Evolutionary conservation across 2,113 vertebrate species (phyloP).

Genomic region (Rhinichthys klamathensis): DNA sequence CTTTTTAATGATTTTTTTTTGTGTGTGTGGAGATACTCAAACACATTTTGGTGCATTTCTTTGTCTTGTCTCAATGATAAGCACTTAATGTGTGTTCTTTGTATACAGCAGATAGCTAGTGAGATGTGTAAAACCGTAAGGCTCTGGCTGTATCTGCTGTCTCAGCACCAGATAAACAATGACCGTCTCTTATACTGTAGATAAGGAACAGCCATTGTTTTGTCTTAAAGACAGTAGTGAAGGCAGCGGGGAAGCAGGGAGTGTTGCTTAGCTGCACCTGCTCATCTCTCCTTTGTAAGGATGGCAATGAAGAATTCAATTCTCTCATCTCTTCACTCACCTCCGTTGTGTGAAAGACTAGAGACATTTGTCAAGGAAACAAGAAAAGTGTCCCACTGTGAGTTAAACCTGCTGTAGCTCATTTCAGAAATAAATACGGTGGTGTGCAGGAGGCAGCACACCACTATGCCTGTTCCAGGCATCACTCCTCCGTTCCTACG

Average conservation of each 20-base stretch:
- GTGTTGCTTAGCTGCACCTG: constrained; percentile 18
- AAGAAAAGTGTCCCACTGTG: constrained; percentile 51
- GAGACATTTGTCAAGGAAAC: constrained; percentile 57
- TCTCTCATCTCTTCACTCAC: constrained; percentile 27
- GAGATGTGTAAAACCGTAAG: not conserved
- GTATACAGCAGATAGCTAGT: constrained; percentile 5
- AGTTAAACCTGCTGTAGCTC: constrained; percentile 65
- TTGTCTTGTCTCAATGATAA: constrained; percentile 18
- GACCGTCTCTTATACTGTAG: not conserved
- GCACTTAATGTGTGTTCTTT: not conserved
- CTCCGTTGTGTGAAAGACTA: constrained; percentile 3
- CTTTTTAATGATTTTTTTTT: too few relatives aligned
- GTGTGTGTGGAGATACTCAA: not conserved
- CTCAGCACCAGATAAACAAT: constrained; percentile 1
- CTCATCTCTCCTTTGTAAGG: not conserved
- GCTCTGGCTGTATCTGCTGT: not conserved
- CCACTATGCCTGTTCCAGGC: constrained; percentile 57
- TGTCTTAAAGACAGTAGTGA: constrained; percentile 20
- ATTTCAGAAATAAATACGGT: constrained; percentile 56
- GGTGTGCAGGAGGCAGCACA: constrained; percentile 50
- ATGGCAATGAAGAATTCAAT: constrained; percentile 9
- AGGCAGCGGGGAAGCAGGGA: not conserved
- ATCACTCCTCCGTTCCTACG: constrained; percentile 47
- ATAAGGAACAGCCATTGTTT: not conserved
- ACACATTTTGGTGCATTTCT: not conserved